phyloP scores from a whole-genome alignment of 2,888 invertebrate genomes.

The Cyaniris semiargus region DNA sequence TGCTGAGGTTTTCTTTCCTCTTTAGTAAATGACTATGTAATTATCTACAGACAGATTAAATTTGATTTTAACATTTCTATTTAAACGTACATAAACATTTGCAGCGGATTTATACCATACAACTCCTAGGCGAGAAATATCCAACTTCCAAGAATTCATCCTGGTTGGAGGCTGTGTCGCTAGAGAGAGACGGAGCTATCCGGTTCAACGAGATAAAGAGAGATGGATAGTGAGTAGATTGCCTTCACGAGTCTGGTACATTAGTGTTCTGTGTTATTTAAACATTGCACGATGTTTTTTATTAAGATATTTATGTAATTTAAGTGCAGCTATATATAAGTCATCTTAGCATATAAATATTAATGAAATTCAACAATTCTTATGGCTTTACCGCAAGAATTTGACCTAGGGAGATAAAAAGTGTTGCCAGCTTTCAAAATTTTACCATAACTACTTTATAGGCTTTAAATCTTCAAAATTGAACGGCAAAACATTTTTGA shows the following conservation, averaged over 20 bases:
- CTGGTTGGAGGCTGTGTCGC: conserved; percentile 54
- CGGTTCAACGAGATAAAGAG: conserved; percentile 42
- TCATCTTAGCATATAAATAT: conserved; percentile 1
- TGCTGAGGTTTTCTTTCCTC: too few species aligned
- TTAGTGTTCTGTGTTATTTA: conserved; percentile 57
- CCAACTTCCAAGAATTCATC: conserved; percentile 25
- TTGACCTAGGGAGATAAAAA: not conserved
- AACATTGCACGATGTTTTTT: conserved; percentile 48
- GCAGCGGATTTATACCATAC: not conserved
- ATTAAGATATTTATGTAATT: conserved; percentile 47
- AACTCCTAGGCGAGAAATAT: conserved; percentile 25
- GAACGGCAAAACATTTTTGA: too few species aligned
- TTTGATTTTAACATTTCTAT: not conserved
- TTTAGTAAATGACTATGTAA: not conserved
- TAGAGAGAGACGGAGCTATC: conserved; percentile 46
- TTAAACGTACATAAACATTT: not conserved
- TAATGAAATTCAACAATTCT: conserved; percentile 8
- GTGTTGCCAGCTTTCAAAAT: not conserved
- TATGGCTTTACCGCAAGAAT: not conserved
- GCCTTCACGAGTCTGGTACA: conserved; percentile 59
- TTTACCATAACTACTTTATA: not conserved
- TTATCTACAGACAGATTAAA: not conserved
- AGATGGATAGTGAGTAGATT: conserved; percentile 57
- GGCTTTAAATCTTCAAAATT: not conserved
- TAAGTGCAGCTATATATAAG: not conserved